Evolutionary conservation across 2,113 vertebrate species (phyloP).

Genomic region (Actenoides lindsayi): DNA sequence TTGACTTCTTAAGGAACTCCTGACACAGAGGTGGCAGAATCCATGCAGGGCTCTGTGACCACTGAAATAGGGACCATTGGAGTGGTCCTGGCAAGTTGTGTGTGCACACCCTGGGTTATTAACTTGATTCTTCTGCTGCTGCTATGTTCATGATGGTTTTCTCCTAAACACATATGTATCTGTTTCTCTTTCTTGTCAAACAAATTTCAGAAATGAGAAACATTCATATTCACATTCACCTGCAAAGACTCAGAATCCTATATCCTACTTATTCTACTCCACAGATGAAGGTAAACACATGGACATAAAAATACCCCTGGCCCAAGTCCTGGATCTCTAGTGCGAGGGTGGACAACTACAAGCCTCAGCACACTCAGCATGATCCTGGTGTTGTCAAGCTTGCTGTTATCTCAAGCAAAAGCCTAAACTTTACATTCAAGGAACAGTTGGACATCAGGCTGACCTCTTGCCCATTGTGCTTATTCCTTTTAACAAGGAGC

Average conservation of each 20-base stretch:
- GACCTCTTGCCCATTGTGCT: background rate
- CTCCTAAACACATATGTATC: background rate
- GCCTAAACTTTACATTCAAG: background rate
- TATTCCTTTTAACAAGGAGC: background rate
- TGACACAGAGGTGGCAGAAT: background rate
- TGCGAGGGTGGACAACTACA: background rate
- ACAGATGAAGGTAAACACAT: background rate
- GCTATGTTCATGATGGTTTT: background rate
- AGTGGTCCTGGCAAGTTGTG: rapidly evolving
- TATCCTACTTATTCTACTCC: background rate
- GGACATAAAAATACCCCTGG: background rate
- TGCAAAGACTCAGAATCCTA: background rate
- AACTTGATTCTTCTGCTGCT: background rate
- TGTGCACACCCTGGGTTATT: background rate
- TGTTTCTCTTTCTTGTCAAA: background rate
- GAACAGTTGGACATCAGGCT: background rate
- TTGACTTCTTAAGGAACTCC: background rate
- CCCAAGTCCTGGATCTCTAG: background rate
- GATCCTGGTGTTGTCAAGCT: background rate
- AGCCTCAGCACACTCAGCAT: background rate
- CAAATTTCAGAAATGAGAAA: background rate
- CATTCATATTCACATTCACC: background rate
- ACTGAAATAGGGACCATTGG: background rate
- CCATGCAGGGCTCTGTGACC: background rate
- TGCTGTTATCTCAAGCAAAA: background rate